Base-by-base conservation (phyloP, 2,113 vertebrate species). In the Himantopus leucocephalus region DNA sequence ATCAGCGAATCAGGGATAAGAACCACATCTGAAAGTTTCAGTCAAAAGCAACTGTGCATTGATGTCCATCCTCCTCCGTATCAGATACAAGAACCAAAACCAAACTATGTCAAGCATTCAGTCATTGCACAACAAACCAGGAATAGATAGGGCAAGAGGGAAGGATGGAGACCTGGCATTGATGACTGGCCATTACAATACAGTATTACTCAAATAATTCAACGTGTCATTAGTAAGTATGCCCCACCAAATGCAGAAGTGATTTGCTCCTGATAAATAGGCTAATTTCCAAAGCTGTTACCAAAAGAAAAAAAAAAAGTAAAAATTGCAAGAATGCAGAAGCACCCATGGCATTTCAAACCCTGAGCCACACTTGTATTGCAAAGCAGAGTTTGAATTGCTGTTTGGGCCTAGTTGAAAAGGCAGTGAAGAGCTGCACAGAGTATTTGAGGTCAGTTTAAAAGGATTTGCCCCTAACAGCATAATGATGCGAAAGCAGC, bases 201-300 rank as follows among this genome's bases (percentile, higher is more conserved):
- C 73, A 55, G 34, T 37, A 22, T 94, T 95, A 94, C 94, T 95
- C 79, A 94, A 93, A 94, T 91, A 92, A 95, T 70, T 92, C 62
- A 34, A 48, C 3, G 4, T 6, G 5, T 32, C 76, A 56, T 60
- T 84, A 58, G 17, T 14, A 72, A 75, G 56, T 20, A 27, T 7
- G 41, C 6, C 21, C 56, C 8, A 50, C 39, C 68, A 85, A 88
- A 89, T 30, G 48, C 30, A 95, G 39, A 93, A 50, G 45, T 79
- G 26, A 82, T 95, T 97, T 97, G n/a, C 66, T 79, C 34, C 85
- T 67, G 88, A 88, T 64, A 70, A 52, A 74, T 1, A 75, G 34
- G 56, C 20, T 62, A 0, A 24, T 37, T 82, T 78, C 78, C 29
- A 8, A 74, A 91, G 26, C 7, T 23, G 2, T 23, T 78, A 32